phyloP scores from a whole-genome alignment of 2,797 vertebrate species.

The Etheostoma nigrum region DNA sequence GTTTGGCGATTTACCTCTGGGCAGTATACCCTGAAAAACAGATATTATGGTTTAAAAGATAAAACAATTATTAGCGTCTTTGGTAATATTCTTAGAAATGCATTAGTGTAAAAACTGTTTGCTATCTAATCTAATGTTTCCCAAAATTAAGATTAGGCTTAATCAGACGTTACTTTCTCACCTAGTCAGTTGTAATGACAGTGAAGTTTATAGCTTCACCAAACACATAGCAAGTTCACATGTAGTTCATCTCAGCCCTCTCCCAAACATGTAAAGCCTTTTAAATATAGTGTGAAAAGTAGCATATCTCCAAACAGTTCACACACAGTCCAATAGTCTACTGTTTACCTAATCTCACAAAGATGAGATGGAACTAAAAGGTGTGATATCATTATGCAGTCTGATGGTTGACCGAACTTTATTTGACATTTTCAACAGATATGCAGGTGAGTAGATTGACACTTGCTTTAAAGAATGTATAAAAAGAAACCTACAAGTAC shows the following conservation, averaged over 20 bases:
- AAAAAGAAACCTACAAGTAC: slow-evolving; percentile 86
- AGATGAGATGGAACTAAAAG: slow-evolving; percentile 19
- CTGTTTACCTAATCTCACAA: slow-evolving; percentile 17
- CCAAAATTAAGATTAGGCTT: not conserved
- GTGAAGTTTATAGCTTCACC: not conserved
- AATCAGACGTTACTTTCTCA: not conserved
- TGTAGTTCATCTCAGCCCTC: not conserved
- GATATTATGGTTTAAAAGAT: not conserved
- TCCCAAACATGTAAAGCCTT: not conserved
- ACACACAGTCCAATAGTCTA: not conserved
- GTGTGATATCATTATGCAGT: not conserved
- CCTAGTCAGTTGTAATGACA: not conserved
- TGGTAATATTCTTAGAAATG: not conserved
- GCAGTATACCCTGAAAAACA: slow-evolving; percentile 87
- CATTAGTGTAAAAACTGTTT: not conserved
- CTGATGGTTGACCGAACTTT: slow-evolving; percentile 37
- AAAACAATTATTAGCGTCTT: not conserved
- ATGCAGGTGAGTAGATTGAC: slow-evolving; percentile 8
- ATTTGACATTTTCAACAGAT: slow-evolving; percentile 23
- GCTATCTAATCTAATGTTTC: not conserved
- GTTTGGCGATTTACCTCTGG: slow-evolving; percentile 90
- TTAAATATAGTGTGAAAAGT: not conserved
- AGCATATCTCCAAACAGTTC: slow-evolving; percentile 1
- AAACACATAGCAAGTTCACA: not conserved
- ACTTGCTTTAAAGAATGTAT: slow-evolving; percentile 10